Percentiles rank a stretch among this genome's conserved stretches.
Evolutionary conservation across 2,888 invertebrate species (phyloP).

Genomic region (Psylliodes chrysocephalus): DNA sequence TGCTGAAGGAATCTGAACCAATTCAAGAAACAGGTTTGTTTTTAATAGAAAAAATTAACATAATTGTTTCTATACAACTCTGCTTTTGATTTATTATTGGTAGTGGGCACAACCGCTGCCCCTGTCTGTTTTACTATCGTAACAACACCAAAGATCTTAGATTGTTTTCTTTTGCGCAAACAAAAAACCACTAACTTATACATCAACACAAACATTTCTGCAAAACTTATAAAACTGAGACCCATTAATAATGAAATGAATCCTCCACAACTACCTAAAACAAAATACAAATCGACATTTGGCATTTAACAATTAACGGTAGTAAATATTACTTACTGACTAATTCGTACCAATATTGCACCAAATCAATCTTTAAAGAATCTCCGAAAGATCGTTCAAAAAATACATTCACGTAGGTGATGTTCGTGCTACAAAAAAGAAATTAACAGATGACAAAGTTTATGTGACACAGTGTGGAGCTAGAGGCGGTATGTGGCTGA

Average conservation of each 20-base stretch:
- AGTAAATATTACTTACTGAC: slow-evolving; percentile 67
- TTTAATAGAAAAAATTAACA: too few relatives aligned
- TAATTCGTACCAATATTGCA: slow-evolving; percentile 70
- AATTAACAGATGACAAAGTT: too few relatives aligned
- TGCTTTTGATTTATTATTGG: too few relatives aligned
- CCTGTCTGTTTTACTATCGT: too few relatives aligned
- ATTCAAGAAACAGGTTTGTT: too few relatives aligned
- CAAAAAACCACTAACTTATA: neutral
- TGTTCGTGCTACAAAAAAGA: slow-evolving; percentile 39
- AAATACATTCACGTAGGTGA: slow-evolving; percentile 40
- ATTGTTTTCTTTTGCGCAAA: too few relatives aligned
- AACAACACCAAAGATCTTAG: too few relatives aligned
- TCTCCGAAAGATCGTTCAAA: slow-evolving; percentile 38
- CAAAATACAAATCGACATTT: neutral
- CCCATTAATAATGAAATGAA: slow-evolving; percentile 73
- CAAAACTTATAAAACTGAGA: slow-evolving; percentile 68
- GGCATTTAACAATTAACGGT: neutral
- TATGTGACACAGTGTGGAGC: too few relatives aligned
- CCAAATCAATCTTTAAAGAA: slow-evolving; percentile 40
- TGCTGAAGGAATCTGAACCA: too few relatives aligned
- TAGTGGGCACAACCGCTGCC: too few relatives aligned
- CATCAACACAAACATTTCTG: slow-evolving; percentile 42
- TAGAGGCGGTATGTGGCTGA: too few relatives aligned
- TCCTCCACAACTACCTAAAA: slow-evolving; percentile 74
- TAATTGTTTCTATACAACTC: too few relatives aligned